These are phyloP conservation scores for Cheilosia variabilis DNA, from an alignment of 2,888 invertebrate genomes.

Conservation along the genomic window DNA sequence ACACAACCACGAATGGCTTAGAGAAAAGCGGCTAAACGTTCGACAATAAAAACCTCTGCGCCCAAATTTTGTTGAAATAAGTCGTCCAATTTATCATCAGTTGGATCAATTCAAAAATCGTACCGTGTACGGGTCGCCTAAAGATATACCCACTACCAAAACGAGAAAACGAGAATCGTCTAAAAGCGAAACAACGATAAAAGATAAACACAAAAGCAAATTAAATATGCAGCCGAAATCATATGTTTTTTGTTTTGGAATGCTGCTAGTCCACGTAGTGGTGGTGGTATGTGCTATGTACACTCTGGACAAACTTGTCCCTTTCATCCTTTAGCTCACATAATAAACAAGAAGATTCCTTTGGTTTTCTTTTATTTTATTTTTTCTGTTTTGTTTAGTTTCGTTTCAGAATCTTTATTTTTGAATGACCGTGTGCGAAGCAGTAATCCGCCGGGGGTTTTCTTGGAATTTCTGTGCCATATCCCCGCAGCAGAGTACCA, in stretches of 20 bases:
- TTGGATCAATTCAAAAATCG: no score
- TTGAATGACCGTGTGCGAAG: conserved; percentile 65
- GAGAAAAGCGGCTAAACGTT: no score
- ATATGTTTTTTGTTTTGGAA: conserved; percentile 74
- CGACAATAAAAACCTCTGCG: no score
- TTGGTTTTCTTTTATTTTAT: conserved; percentile 2
- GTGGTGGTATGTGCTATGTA: conserved; percentile 50
- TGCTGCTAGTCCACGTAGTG: conserved; percentile 17
- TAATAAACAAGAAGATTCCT: conserved; percentile 45
- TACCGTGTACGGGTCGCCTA: neutral
- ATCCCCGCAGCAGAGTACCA: conserved; percentile 51
- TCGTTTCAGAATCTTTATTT: conserved; percentile 29
- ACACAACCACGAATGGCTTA: no score
- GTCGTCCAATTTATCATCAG: no score
- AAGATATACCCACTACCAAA: conserved; percentile 12
- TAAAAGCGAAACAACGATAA: conserved; percentile 40
- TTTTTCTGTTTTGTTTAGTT: conserved; percentile 5
- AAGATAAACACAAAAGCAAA: conserved; percentile 69
- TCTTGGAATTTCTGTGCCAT: conserved; percentile 75
- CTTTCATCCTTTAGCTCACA: conserved; percentile 65
- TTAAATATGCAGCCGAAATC: conserved; percentile 47
- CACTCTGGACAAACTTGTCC: conserved; percentile 20
- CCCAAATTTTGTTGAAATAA: no score
- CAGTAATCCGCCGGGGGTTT: conserved; percentile 73
- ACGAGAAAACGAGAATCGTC: conserved; percentile 27